Percentiles rank a stretch among this genome's conserved stretches.
Evolutionary conservation across 2,113 vertebrate species (phyloP).

Genomic region (Oryzias celebensis): DNA sequence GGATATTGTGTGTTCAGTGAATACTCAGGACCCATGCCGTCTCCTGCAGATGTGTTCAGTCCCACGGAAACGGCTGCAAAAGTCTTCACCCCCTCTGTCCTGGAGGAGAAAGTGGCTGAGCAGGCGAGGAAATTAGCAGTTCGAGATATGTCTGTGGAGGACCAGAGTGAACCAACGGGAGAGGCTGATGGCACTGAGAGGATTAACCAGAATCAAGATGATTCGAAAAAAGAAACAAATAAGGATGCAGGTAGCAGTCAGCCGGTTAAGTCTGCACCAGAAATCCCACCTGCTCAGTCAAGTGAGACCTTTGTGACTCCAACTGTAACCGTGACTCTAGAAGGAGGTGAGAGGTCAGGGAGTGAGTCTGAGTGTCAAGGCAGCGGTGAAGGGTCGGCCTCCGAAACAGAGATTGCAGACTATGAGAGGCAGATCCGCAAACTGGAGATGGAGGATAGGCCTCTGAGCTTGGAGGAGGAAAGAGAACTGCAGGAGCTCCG

Average conservation of each 20-base stretch:
- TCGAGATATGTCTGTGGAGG: conserved; percentile 62
- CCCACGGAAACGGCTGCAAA: conserved; percentile 68
- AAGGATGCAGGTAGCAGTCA: conserved; percentile 34
- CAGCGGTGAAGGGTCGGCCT: conserved; percentile 63
- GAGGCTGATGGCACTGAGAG: conserved; percentile 29
- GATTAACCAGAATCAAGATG: conserved; percentile 36
- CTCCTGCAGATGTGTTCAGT: conserved; percentile 85
- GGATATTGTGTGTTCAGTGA: conserved; percentile 99
- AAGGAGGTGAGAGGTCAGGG: conserved; percentile 62
- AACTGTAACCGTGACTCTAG: conserved; percentile 77
- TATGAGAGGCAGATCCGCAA: conserved; percentile 81
- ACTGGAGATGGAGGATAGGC: conserved; percentile 78
- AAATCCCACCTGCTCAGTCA: conserved; percentile 35
- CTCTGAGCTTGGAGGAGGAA: conserved; percentile 81
- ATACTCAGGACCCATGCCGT: conserved; percentile 95
- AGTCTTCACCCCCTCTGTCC: conserved; percentile 71
- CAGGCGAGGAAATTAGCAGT: conserved; percentile 68
- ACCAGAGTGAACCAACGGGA: conserved; percentile 36
- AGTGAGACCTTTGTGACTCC: conserved; percentile 71
- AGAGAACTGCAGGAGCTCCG: conserved; percentile 85
- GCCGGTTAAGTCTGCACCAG: conserved; percentile 7
- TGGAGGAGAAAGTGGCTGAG: conserved; percentile 74
- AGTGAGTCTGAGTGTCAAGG: conserved; percentile 59
- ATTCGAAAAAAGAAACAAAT: conserved; percentile 42
- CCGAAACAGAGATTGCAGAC: conserved; percentile 74